Evolutionary conservation across 2,888 invertebrate genomes (phyloP).

Genomic region (Ochropleura plecta): DNA sequence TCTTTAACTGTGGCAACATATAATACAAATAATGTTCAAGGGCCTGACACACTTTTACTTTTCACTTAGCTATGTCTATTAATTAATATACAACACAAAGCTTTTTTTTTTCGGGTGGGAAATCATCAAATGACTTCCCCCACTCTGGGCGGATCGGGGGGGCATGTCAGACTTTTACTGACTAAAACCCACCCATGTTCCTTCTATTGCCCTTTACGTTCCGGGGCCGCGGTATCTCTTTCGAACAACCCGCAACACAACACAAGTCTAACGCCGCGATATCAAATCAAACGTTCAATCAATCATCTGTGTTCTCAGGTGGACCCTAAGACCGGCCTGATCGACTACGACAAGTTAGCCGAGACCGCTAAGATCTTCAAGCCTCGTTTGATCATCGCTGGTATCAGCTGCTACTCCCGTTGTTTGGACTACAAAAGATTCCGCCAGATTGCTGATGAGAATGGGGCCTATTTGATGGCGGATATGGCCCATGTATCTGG

Average conservation of each 20-base stretch:
- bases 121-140: too few species aligned
- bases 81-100: too few species aligned
- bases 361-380: constrained; percentile 96
- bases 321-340: constrained; percentile 95
- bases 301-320: constrained; percentile 81
- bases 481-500: constrained; percentile 99
- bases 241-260: too few species aligned
- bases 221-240: too few species aligned
- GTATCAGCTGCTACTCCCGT: constrained; percentile 98
- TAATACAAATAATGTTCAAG: background rate
- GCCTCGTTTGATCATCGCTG: constrained; percentile 98
- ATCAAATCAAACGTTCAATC: background rate
- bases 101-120: too few species aligned
- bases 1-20: background rate
- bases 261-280: background rate
- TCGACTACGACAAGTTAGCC: constrained; percentile 97
- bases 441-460: constrained; percentile 95
- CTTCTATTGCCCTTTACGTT: too few species aligned
- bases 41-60: background rate
- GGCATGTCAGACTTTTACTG: too few species aligned
- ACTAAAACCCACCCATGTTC: too few species aligned
- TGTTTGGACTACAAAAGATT: constrained; percentile 97
- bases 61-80: background rate
- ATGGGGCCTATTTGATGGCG: constrained; percentile 96
- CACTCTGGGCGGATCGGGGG: too few species aligned